These are phyloP conservation scores for Oryzias curvinotus DNA, from an alignment of 2,113 vertebrate species.

Conservation along the genomic window DNA sequence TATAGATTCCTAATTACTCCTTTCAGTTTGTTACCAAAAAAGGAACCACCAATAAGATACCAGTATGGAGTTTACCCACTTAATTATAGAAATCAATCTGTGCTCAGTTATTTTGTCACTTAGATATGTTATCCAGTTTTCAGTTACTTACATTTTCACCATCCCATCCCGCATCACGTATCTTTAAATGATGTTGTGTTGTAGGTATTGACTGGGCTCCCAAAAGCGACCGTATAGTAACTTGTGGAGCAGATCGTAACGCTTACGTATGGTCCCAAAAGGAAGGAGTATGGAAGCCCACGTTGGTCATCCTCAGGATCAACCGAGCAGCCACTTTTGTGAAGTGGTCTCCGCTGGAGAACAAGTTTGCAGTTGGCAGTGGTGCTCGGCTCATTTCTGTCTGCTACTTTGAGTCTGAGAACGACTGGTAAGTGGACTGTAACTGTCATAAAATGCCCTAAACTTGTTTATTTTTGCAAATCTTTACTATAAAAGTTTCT, in stretches of 20 bases:
- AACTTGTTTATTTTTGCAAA: not conserved
- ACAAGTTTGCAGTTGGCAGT: slow-evolving; percentile 98
- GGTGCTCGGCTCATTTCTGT: slow-evolving; percentile 97
- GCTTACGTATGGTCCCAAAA: slow-evolving; percentile 99
- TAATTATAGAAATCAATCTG: too few species aligned
- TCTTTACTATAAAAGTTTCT: too few species aligned
- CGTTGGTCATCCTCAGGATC: slow-evolving; percentile 96
- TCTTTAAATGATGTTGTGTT: not conserved
- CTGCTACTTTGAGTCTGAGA: slow-evolving; percentile 99
- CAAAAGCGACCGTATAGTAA: slow-evolving; percentile 97
- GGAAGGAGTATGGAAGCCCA: slow-evolving; percentile 96
- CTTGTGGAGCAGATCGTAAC: slow-evolving; percentile 95
- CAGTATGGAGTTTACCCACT: too few species aligned
- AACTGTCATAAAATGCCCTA: not conserved
- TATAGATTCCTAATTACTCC: too few species aligned
- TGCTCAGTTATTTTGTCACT: too few species aligned
- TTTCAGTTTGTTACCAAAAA: too few species aligned
- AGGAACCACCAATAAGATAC: too few species aligned
- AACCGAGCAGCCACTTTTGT: slow-evolving; percentile 97
- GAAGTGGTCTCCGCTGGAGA: slow-evolving; percentile 98
- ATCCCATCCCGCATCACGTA: not conserved
- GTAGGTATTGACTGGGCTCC: slow-evolving; percentile 98
- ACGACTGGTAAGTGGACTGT: slow-evolving; percentile 88
- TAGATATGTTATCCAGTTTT: too few species aligned
- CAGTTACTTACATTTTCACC: too few species aligned